These are phyloP conservation scores for Glaucidium brasilianum DNA, from an alignment of 2,113 vertebrate genomes.

Conservation along the genomic window DNA sequence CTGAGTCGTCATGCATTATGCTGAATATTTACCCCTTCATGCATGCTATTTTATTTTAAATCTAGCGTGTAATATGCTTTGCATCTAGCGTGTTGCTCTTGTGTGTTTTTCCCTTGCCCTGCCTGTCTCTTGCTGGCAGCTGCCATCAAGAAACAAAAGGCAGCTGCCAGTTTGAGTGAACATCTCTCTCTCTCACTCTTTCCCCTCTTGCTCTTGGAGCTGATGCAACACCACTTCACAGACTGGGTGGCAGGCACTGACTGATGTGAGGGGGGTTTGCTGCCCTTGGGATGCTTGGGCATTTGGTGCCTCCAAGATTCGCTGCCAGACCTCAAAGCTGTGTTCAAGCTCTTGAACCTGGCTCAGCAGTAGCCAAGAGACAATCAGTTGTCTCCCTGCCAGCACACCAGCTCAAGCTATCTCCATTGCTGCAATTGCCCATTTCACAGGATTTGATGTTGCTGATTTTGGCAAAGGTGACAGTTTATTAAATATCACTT, in stretches of 20 bases:
- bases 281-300: slow-evolving; percentile 8
- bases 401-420: slow-evolving; percentile 9
- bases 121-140: slow-evolving; percentile 68
- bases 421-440: neutral
- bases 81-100: slow-evolving; percentile 60
- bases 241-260: slow-evolving; percentile 35
- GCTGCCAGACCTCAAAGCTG: neutral
- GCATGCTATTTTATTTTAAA: slow-evolving; percentile 67
- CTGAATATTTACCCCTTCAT: slow-evolving; percentile 48
- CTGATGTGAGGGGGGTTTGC: neutral
- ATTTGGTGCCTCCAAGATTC: neutral
- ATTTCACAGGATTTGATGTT: neutral
- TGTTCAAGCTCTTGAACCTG: neutral
- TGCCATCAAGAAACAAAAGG: slow-evolving; percentile 65
- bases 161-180: slow-evolving; percentile 71
- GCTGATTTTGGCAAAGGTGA: slow-evolving; percentile 53
- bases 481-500: slow-evolving; percentile 42
- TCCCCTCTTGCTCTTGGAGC: slow-evolving; percentile 36
- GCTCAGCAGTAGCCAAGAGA: slow-evolving; percentile 21
- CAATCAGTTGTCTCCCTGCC: neutral
- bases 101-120: slow-evolving; percentile 62
- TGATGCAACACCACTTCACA: slow-evolving; percentile 25
- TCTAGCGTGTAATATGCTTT: slow-evolving; percentile 69
- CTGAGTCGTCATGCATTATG: slow-evolving; percentile 30
- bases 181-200: slow-evolving; percentile 43